phyloP scores from a whole-genome alignment of 2,888 invertebrate genomes.

The Helleia helle region DNA sequence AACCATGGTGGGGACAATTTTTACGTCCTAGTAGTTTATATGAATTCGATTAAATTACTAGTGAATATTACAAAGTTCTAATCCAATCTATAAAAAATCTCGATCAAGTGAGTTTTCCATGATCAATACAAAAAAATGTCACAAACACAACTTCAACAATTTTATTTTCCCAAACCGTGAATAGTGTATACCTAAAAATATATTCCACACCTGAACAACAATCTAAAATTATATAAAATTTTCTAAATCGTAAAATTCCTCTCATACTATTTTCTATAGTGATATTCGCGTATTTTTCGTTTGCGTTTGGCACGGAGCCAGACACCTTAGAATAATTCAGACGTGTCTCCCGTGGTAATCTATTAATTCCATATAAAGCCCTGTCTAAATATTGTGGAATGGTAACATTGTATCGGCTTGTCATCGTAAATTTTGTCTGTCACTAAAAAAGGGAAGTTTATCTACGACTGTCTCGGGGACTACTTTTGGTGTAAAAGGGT shows the following conservation, averaged over 20 bases:
- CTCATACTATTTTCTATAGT: not conserved
- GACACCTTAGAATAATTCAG: not conserved
- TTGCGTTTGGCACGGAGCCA: not conserved
- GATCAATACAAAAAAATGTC: too few species aligned
- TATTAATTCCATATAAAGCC: constrained; percentile 6
- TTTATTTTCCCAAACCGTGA: too few species aligned
- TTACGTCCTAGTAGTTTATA: too few species aligned
- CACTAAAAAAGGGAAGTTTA: not conserved
- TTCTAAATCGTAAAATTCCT: too few species aligned
- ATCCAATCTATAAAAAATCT: too few species aligned
- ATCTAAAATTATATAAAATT: too few species aligned
- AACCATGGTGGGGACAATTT: too few species aligned
- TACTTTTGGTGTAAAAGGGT: too few species aligned
- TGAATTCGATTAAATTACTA: too few species aligned
- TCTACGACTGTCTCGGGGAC: not conserved
- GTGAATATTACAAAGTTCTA: too few species aligned
- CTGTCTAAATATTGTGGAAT: constrained; percentile 5
- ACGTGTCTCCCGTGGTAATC: constrained; percentile 1
- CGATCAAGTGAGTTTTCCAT: too few species aligned
- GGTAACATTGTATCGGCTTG: not conserved
- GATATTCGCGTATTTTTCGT: not conserved
- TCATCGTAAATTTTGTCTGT: not conserved
- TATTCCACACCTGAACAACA: not conserved
- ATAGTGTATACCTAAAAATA: not conserved
- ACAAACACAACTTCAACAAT: too few species aligned